Evolutionary conservation across 1,140 invertebrate species (phyloP).

Genomic region (Drosophila repletoides): DNA sequence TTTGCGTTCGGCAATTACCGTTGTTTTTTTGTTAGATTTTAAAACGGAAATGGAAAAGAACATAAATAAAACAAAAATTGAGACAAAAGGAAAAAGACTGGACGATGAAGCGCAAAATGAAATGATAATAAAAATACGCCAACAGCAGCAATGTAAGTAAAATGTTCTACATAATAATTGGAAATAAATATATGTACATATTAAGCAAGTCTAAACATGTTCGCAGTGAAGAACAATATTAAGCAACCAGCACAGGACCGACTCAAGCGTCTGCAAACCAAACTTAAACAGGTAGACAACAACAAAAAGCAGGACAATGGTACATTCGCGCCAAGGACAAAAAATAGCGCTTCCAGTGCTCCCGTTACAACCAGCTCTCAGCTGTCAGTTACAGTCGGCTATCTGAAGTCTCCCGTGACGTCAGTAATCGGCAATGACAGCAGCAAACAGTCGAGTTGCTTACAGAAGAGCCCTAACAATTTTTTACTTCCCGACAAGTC

Average conservation of each 20-base stretch:
- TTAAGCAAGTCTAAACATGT: neutral
- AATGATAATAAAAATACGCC: neutral
- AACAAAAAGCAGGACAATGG: slow-evolving; percentile 10
- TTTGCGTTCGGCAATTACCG: neutral
- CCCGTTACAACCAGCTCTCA: too few relatives aligned
- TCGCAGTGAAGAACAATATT: slow-evolving; percentile 1
- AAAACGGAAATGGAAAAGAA: slow-evolving; percentile 1
- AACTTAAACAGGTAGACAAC: slow-evolving; percentile 35
- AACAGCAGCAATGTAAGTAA: slow-evolving; percentile 14
- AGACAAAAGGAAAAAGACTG: neutral
- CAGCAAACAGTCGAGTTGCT: neutral
- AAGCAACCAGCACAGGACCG: slow-evolving; percentile 64
- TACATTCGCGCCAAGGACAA: neutral
- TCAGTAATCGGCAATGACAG: too few relatives aligned
- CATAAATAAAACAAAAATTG: neutral
- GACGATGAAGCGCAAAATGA: neutral
- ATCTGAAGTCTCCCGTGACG: too few relatives aligned
- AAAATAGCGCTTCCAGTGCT: too few relatives aligned
- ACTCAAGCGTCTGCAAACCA: slow-evolving; percentile 61
- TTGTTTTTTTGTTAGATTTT: too few relatives aligned
- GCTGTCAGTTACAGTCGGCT: too few relatives aligned
- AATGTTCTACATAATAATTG: neutral
- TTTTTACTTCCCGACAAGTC: neutral
- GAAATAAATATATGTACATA: neutral
- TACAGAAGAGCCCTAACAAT: neutral